Conservation (phyloP, 2,113 vertebrate species). For the Taurulus bubalis region DNA sequence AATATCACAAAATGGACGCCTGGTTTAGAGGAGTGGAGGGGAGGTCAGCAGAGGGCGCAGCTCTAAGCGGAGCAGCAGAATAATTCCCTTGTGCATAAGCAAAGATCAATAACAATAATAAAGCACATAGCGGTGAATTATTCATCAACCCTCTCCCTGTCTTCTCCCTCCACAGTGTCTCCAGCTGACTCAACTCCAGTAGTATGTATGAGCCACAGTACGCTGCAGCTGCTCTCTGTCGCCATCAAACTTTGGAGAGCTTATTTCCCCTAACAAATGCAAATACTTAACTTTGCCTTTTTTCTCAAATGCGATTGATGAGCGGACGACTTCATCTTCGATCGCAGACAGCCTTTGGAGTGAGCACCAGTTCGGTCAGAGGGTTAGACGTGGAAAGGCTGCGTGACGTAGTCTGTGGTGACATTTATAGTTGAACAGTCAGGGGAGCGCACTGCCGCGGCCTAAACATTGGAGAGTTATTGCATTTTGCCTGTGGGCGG, state of each 20-base stretch:
- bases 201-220: background rate
- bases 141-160: conserved; percentile 67
- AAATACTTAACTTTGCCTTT: conserved; percentile 10
- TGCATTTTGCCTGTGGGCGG: background rate
- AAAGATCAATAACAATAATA: conserved; percentile 76
- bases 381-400: conserved; percentile 11
- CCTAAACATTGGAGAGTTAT: background rate
- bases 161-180: conserved; percentile 62
- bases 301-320: conserved; percentile 14
- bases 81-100: conserved; percentile 78
- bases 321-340: background rate
- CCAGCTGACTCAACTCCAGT: conserved; percentile 37
- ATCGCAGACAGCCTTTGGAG: conserved; percentile 9
- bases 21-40: conserved; percentile 58
- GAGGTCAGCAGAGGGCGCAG: conserved; percentile 78
- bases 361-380: conserved; percentile 44
- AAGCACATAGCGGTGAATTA: conserved; percentile 80
- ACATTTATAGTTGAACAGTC: conserved; percentile 4
- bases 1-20: conserved; percentile 82
- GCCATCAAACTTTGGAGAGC: conserved; percentile 17
- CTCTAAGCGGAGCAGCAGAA: conserved; percentile 74
- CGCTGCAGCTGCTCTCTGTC: conserved; percentile 2
- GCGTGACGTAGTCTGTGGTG: conserved; percentile 11
- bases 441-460: background rate
- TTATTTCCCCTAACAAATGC: conserved; percentile 26